Evolutionary conservation across 2,113 vertebrate species (phyloP).

Genomic region (Gasterosteus aculeatus): DNA sequence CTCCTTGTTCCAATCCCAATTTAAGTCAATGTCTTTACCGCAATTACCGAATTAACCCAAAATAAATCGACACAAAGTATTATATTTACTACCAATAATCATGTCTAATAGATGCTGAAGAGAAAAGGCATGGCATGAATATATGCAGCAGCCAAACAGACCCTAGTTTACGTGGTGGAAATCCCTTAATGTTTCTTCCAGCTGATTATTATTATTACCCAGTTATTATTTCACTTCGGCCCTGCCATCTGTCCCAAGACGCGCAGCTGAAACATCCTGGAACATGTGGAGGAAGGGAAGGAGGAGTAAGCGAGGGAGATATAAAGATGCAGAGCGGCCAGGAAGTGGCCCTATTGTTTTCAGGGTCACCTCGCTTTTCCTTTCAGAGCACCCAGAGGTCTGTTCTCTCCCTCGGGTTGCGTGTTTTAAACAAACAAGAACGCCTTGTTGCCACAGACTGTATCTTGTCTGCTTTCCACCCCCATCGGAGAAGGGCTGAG

Average conservation of each 20-base stretch:
- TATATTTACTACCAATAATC: not conserved
- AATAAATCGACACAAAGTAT: not conserved
- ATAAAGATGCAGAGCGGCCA: conserved; percentile 60
- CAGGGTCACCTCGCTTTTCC: conserved; percentile 73
- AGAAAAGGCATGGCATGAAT: not conserved
- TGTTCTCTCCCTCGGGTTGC: conserved; percentile 46
- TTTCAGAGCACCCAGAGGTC: conserved; percentile 54
- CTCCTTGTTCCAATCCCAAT: not conserved
- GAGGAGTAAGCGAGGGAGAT: conserved; percentile 44
- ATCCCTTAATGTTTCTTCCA: conserved; percentile 27
- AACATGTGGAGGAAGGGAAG: conserved; percentile 32
- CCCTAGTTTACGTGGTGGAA: conserved; percentile 4
- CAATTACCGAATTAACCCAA: not conserved
- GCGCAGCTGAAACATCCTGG: conserved; percentile 58
- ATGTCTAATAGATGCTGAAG: not conserved
- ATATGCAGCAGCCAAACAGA: not conserved
- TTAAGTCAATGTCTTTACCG: not conserved
- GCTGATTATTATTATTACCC: not conserved
- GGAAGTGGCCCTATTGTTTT: conserved; percentile 84
- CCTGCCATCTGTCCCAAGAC: conserved; percentile 55
- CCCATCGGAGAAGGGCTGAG: not conserved
- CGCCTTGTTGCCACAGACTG: conserved; percentile 23
- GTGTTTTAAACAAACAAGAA: conserved; percentile 65
- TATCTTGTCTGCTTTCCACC: conserved; percentile 55
- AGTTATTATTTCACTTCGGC: conserved; percentile 52